phyloP scores from a whole-genome alignment of 2,888 invertebrate genomes.

The Neelides folsomi region DNA sequence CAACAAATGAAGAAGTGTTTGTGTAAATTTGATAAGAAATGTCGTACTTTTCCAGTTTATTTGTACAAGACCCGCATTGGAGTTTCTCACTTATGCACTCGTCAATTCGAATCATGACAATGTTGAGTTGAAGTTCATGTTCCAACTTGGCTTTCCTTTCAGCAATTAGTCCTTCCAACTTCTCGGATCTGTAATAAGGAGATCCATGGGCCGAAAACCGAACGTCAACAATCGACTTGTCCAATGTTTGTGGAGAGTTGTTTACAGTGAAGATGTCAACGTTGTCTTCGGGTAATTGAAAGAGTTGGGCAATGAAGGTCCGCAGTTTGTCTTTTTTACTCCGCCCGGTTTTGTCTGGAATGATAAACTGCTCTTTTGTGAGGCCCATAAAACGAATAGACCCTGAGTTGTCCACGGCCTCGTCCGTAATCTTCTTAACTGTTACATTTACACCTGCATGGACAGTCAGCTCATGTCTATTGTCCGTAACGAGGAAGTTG shows the following conservation, averaged over 20 bases:
- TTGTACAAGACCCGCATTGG: constrained; percentile 61
- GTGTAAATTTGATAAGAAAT: constrained; percentile 74
- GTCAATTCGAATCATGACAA: constrained; percentile 81
- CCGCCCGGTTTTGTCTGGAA: constrained; percentile 37
- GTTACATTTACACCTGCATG: constrained; percentile 73
- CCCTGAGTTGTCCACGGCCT: constrained; percentile 82
- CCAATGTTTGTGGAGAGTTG: constrained; percentile 46
- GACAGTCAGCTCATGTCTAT: constrained; percentile 40
- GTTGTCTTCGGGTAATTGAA: constrained; percentile 65
- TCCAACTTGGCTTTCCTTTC: constrained; percentile 53
- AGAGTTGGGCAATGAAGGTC: constrained; percentile 50
- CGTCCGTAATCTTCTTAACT: constrained; percentile 74
- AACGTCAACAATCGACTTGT: constrained; percentile 53
- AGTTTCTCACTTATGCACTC: constrained; percentile 68
- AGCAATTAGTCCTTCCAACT: constrained; percentile 70
- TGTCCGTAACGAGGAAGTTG: constrained; percentile 44
- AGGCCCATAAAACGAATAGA: constrained; percentile 71
- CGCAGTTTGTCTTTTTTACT: constrained; percentile 63
- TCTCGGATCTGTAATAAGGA: constrained; percentile 78
- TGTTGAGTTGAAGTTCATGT: constrained; percentile 54
- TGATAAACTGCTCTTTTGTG: constrained; percentile 73
- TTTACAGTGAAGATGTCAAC: constrained; percentile 90
- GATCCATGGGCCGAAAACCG: constrained; percentile 87
- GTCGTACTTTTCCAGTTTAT: constrained; percentile 57
- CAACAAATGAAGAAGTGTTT: constrained; percentile 85